Conservation (phyloP, 1,140 invertebrate genomes). For the Olivierus martensii region DNA sequence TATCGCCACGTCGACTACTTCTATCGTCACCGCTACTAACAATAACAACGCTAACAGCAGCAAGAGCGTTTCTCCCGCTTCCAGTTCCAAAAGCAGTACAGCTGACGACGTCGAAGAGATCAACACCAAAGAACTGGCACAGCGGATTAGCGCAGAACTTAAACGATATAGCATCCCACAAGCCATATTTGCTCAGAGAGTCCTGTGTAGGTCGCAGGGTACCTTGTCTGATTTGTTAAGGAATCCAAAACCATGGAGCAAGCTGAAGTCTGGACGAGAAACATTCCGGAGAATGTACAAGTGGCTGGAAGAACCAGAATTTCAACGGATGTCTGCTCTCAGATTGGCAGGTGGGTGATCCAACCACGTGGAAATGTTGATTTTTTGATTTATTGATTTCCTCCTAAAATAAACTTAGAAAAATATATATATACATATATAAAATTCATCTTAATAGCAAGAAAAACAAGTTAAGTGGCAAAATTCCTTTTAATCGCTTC, state of each 20-base stretch:
- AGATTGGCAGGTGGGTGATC: slow-evolving; percentile 81
- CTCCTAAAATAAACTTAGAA: too few species aligned
- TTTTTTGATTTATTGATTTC: too few species aligned
- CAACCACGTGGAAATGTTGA: not conserved
- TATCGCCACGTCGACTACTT: slow-evolving; percentile 10
- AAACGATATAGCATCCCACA: slow-evolving; percentile 99
- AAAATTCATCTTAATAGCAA: too few species aligned
- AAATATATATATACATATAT: too few species aligned
- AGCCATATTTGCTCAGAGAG: slow-evolving; percentile 97
- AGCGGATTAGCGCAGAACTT: slow-evolving; percentile 94
- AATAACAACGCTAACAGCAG: slow-evolving; percentile 29
- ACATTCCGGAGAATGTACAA: slow-evolving; percentile 99
- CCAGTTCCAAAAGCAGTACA: slow-evolving; percentile 12
- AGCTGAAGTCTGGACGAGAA: slow-evolving; percentile 96
- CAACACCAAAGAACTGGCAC: slow-evolving; percentile 97
- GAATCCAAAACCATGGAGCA: slow-evolving; percentile 99
- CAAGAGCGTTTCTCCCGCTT: slow-evolving; percentile 5
- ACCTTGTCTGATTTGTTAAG: slow-evolving; percentile 92
- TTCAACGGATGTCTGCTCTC: slow-evolving; percentile 97
- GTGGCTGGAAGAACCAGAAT: slow-evolving; percentile 99
- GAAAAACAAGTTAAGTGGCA: too few species aligned
- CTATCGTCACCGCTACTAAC: slow-evolving; percentile 1
- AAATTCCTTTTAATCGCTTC: too few species aligned
- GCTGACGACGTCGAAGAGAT: slow-evolving; percentile 79
- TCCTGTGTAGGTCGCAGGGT: slow-evolving; percentile 93